A percentile compares a stretch with the other conserved stretches of the same genome.
phyloP scores from a whole-genome alignment of 1,140 invertebrate species.

The Temnothorax nylanderi region DNA sequence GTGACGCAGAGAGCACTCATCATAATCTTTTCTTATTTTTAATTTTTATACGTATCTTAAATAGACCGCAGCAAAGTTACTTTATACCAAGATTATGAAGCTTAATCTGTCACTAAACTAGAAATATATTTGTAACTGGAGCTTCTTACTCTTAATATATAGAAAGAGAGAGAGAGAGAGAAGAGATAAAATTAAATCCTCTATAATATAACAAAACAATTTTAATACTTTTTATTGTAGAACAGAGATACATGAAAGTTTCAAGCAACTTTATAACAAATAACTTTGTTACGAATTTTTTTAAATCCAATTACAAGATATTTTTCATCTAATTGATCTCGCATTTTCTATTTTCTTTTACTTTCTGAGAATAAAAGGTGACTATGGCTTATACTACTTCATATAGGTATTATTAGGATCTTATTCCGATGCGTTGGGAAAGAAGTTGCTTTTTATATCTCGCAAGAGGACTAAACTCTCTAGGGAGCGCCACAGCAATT shows the following conservation, averaged over 20 bases:
- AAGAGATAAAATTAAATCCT: neutral
- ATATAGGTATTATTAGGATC: constrained; percentile 29
- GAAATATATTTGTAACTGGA: neutral
- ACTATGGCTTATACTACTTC: neutral
- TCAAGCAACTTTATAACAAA: neutral
- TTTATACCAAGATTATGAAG: neutral
- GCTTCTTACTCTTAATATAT: neutral
- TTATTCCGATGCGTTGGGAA: neutral
- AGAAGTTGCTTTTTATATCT: constrained; percentile 36
- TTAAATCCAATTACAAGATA: neutral
- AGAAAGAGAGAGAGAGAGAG: neutral
- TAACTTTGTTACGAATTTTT: neutral
- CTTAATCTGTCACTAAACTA: neutral
- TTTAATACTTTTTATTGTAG: neutral
- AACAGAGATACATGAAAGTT: neutral
- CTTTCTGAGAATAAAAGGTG: neutral
- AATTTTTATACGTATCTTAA: neutral
- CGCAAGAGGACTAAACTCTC: constrained; percentile 13
- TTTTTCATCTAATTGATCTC: neutral
- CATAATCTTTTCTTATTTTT: neutral
- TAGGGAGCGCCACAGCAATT: constrained; percentile 21
- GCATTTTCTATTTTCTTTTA: neutral
- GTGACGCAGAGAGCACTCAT: neutral
- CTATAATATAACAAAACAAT: neutral
- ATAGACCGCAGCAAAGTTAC: neutral